A percentile compares a stretch with the other conserved stretches of the same genome.
These are phyloP conservation scores for Bombyx huttoni DNA, from an alignment of 2,888 invertebrate species.

Conservation along the genomic window DNA sequence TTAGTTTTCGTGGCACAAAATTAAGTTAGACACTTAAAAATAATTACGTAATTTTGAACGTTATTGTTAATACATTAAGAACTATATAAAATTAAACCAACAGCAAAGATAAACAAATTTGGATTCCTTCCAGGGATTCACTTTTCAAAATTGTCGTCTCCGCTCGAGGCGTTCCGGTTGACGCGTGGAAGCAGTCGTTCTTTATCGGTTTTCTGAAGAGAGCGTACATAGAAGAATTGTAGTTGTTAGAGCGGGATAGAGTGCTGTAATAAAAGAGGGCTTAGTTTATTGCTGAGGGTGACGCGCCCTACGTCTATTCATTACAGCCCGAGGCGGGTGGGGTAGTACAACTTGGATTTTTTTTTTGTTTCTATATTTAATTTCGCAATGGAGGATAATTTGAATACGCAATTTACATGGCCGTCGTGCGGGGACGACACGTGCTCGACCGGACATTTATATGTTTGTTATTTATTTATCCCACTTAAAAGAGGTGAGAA, in stretches of 20 bases:
- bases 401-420: conserved; percentile 63
- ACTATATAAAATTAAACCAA: not conserved
- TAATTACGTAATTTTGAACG: not conserved
- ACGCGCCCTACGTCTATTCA: conserved; percentile 54
- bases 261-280: conserved; percentile 46
- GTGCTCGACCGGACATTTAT: not conserved
- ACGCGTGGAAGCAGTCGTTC: conserved; percentile 33
- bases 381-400: conserved; percentile 66
- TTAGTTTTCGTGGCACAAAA: conserved; percentile 36
- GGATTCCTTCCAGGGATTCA: conserved; percentile 36
- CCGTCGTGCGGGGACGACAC: conserved; percentile 31
- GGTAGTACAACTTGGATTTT: conserved; percentile 47
- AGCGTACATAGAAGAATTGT: conserved; percentile 13
- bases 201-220: conserved; percentile 38
- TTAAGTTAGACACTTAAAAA: conserved; percentile 4
- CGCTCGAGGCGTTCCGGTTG: conserved; percentile 37
- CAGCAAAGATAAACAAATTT: conserved; percentile 7
- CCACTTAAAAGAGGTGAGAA: not conserved
- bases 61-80: conserved; percentile 3
- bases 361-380: conserved; percentile 69
- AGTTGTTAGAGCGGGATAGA: conserved; percentile 26
- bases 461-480: not conserved
- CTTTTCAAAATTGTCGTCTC: conserved; percentile 31
- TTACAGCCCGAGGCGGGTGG: conserved; percentile 50
- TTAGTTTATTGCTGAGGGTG: conserved; percentile 63